Evolutionary conservation across 2,113 vertebrate genomes (phyloP), one percentile per base, ranked within the genome.

Genomic region (Cynoglossus semilaevis): DNA sequence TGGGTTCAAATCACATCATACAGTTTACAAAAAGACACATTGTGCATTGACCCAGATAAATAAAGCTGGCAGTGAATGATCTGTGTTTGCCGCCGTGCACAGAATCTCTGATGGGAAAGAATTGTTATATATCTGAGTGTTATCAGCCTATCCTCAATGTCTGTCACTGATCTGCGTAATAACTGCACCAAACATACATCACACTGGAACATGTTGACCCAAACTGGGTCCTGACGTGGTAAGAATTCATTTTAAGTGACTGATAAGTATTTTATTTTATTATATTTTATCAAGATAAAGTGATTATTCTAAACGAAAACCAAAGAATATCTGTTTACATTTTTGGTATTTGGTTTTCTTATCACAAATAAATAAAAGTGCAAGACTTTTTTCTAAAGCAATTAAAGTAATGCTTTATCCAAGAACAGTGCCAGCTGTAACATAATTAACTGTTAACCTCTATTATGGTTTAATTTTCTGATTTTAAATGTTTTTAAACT

Each of bases 1-100:
- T 45, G 8, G n/a, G 3, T 71, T 43, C 54, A 34, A 43, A 52
- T 50, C 37, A 14, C 47, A 70, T 52, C 59, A 11, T 54, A 13
- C 66, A 71, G 51, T 54, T 46, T 11, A 74, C 70, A 53, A 85
- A 77, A 62, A 70, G 64, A 55, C 58, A 46, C 46, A 62, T 76
- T 78, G 64, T 82, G 55, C 48, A 16, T 50, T 76, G 63, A 77
- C 43, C 74, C 60, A 70, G 29, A 73, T 51, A 63, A 58, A 80
- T 68, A 35, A 63, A 41, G 13, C 41, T 15, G 35, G 65, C 48
- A 58, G 58, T 34, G 13, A 18, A 70, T 61, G 56, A 68, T 67
- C 50, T 73, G 50, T 65, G 46, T 37, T 51, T 41, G n/a, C n/a
- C n/a, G n/a, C n/a, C n/a, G n/a, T n/a, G 47, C 36, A n/a, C 5